Evolutionary conservation across 2,113 vertebrate genomes (phyloP).

Genomic region (Phylloscopus whistleri): DNA sequence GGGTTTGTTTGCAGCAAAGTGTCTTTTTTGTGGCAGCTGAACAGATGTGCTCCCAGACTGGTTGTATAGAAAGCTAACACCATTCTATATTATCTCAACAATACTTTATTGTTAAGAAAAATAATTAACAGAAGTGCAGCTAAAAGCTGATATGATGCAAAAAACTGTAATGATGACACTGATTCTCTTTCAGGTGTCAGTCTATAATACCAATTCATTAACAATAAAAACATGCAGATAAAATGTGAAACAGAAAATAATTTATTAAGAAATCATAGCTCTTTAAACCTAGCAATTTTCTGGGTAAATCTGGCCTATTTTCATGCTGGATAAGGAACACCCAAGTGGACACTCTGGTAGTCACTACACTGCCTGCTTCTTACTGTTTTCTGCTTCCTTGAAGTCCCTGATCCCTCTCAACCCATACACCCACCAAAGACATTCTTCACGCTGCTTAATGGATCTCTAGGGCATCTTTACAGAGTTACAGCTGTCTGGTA

Average conservation of each 20-base stretch:
- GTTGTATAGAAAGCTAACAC: background rate
- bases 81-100: background rate
- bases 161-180: accelerated
- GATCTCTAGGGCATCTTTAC: conserved; percentile 1
- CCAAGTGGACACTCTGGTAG: background rate
- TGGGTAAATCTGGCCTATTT: background rate
- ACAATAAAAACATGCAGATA: background rate
- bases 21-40: background rate
- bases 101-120: background rate
- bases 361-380: background rate
- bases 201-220: background rate
- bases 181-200: background rate
- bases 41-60: accelerated
- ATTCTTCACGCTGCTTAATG: background rate
- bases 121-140: background rate
- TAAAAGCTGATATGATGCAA: background rate
- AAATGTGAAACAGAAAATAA: background rate
- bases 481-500: conserved; percentile 2
- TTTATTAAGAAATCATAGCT: background rate
- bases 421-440: background rate
- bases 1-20: background rate
- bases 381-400: background rate
- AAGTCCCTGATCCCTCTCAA: conserved; percentile 2
- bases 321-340: background rate
- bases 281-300: background rate